Evolutionary conservation across 2,113 vertebrate genomes (phyloP), one percentile per base, ranked within the genome.

Genomic region (Saguinus midas): DNA sequence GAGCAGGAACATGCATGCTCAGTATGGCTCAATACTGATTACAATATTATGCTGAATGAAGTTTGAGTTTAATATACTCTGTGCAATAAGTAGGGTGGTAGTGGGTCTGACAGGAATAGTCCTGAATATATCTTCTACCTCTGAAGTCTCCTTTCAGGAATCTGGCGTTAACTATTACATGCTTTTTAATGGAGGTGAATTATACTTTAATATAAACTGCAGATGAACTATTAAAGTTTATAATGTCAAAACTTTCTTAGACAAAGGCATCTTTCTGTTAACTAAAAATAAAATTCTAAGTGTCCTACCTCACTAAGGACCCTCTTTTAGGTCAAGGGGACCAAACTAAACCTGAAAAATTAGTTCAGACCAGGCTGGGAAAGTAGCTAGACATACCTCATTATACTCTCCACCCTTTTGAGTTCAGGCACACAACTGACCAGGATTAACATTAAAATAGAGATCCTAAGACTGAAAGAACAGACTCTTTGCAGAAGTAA

Each of bases 211-310:
- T 72, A 37, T 37, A 37, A 3, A 72, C 18, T 37, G 20, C 35
- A 20, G 68, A 37, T 72, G 68, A 72, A 72, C 68, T 72, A 37
- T 37, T 72, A 10, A 72, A 72, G n/a, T 37, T 37, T 72, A 72
- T 37, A 72, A 72, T 72, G 68, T 37, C 68, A 21, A 37, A 72
- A 72, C 68, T 72, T 72, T 72, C 68, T 72, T 37, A 72, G 68
- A 72, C 68, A 72, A 72, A 72, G 35, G 35, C 35, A 37, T 72
- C 18, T 98, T 97, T 81, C 94, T 64, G 61, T 32, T 29, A 64
- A 64, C 27, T 29, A 64, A 64, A 29, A 64, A 64, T 29, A 64
- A 64, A 64, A 64, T 29, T 64, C 27, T 64, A 64, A 64, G 27
- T 64, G 61, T 29, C 61, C 27, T 64, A 64, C 61, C 61, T 29